A percentile compares a stretch with the other conserved stretches of the same genome.
These are phyloP conservation scores for Boloria selene DNA, from an alignment of 2,888 invertebrate species.

Conservation along the genomic window DNA sequence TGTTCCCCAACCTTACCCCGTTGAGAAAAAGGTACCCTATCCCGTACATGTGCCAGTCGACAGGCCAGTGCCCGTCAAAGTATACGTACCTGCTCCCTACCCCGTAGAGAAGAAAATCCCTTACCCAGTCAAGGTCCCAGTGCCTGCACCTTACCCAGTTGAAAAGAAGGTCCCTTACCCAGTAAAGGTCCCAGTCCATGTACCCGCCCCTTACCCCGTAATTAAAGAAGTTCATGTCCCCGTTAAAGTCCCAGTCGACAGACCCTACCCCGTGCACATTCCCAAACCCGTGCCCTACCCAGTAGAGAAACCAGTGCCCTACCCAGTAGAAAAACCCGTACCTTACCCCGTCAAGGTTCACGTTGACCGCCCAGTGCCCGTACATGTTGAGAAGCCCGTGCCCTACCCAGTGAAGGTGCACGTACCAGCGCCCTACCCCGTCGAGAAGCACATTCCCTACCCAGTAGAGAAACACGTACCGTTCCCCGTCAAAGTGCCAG, in stretches of 20 bases:
- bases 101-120: conserved; percentile 86
- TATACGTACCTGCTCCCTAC: conserved; percentile 86
- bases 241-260: conserved; percentile 80
- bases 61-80: conserved; percentile 80
- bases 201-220: conserved; percentile 84
- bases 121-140: conserved; percentile 86
- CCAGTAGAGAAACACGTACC: conserved; percentile 82
- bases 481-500: conserved; percentile 80
- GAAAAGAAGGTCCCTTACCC: conserved; percentile 86
- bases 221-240: conserved; percentile 84
- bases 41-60: conserved; percentile 79
- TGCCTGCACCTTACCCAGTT: conserved; percentile 86
- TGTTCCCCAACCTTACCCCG: conserved; percentile 87
- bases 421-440: conserved; percentile 86
- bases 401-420: conserved; percentile 86
- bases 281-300: conserved; percentile 84
- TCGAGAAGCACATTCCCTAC: conserved; percentile 86
- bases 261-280: conserved; percentile 79
- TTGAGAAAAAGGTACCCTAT: conserved; percentile 83
- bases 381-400: conserved; percentile 83
- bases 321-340: conserved; percentile 82
- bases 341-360: conserved; percentile 85
- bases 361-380: conserved; percentile 83
- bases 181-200: conserved; percentile 85
- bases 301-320: conserved; percentile 86